phyloP scores from a whole-genome alignment of 2,888 invertebrate species.

The Phengaris arion region DNA sequence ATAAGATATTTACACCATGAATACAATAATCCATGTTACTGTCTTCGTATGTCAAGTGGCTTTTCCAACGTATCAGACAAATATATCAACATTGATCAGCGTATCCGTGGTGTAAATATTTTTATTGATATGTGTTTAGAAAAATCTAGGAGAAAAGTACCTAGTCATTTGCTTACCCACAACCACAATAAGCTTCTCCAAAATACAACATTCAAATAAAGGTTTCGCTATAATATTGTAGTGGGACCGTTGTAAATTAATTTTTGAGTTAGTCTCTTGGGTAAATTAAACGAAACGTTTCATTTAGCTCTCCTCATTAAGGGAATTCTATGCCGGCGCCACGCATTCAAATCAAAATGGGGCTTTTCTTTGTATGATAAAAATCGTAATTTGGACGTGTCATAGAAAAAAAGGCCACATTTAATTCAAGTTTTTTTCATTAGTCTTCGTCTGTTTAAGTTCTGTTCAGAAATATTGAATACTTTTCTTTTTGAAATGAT shows the following conservation, averaged over 20 bases:
- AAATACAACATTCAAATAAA: neutral
- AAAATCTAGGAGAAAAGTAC: neutral
- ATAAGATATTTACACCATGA: no score
- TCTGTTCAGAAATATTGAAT: no score
- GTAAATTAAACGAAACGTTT: slow-evolving; percentile 36
- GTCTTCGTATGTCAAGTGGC: no score
- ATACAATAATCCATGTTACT: no score
- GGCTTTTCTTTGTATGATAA: neutral
- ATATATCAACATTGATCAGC: no score
- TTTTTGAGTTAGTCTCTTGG: slow-evolving; percentile 35
- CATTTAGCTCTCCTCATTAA: slow-evolving; percentile 37
- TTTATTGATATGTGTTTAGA: neutral
- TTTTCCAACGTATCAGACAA: no score
- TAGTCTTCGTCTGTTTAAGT: neutral
- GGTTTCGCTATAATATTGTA: slow-evolving; percentile 9
- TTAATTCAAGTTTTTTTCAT: neutral
- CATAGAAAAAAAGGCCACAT: neutral
- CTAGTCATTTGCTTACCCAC: neutral
- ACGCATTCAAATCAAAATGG: slow-evolving; percentile 28
- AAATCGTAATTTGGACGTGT: slow-evolving; percentile 20
- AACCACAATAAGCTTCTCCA: neutral
- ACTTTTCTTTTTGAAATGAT: no score
- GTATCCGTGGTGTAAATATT: no score
- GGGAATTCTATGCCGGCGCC: slow-evolving; percentile 33
- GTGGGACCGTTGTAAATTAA: slow-evolving; percentile 35